A percentile compares a stretch with the other conserved stretches of the same genome.
phyloP scores from a whole-genome alignment of 2,888 invertebrate genomes.

The Eupithecia inturbata region DNA sequence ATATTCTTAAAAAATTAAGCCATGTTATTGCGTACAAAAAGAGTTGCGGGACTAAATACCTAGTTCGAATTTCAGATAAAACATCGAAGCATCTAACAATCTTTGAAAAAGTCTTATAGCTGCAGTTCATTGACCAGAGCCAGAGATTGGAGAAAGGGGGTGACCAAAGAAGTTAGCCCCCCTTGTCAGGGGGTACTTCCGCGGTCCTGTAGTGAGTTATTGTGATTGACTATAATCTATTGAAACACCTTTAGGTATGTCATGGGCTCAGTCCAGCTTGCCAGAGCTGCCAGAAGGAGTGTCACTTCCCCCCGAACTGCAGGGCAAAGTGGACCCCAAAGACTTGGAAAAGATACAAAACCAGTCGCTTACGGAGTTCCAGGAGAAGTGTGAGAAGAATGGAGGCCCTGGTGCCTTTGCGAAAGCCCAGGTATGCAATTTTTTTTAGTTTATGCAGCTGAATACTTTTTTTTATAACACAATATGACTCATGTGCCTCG shows the following conservation, averaged over 20 bases:
- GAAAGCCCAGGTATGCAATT: slow-evolving; percentile 75
- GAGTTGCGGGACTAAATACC: too few species aligned
- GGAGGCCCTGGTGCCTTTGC: slow-evolving; percentile 84
- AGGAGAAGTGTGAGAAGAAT: slow-evolving; percentile 87
- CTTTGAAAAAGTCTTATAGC: too few species aligned
- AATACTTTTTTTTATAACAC: neutral
- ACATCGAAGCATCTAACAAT: too few species aligned
- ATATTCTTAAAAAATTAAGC: too few species aligned
- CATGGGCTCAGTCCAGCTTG: slow-evolving; percentile 9
- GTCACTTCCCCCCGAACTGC: slow-evolving; percentile 61
- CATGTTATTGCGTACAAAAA: too few species aligned
- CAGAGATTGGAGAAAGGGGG: too few species aligned
- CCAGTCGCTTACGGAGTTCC: slow-evolving; percentile 80
- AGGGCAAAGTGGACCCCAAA: slow-evolving; percentile 58
- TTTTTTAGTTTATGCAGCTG: neutral
- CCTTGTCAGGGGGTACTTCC: too few species aligned
- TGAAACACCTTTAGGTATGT: neutral
- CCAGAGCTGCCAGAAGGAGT: slow-evolving; percentile 29
- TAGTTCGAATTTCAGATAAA: too few species aligned
- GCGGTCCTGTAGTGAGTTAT: too few species aligned
- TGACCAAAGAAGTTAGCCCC: too few species aligned
- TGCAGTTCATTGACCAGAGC: too few species aligned
- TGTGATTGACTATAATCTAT: neutral
- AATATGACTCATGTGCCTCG: too few species aligned
- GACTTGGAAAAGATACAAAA: slow-evolving; percentile 60